Evolutionary conservation across 2,113 vertebrate genomes (phyloP).

Genomic region (Petromus typicus): DNA sequence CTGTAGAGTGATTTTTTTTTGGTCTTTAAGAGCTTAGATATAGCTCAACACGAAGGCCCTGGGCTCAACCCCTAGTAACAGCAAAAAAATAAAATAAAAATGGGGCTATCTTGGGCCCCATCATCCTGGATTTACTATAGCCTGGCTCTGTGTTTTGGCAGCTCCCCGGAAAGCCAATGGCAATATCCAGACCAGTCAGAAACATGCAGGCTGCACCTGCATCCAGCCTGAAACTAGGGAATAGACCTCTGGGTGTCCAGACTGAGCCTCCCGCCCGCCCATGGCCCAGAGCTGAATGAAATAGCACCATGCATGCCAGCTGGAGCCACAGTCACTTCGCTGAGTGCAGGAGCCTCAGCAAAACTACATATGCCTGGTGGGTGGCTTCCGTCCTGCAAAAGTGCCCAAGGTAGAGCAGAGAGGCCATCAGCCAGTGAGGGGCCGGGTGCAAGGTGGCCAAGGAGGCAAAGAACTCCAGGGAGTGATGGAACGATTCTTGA

Average conservation of each 20-base stretch:
- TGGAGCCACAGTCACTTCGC: not conserved
- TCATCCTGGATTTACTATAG: not conserved
- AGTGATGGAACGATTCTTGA: accelerated
- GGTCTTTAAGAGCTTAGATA: not conserved
- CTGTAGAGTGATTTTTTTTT: not conserved
- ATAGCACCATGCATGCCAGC: not conserved
- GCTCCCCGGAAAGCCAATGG: not conserved
- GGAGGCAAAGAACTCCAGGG: not conserved
- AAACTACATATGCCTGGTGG: not conserved
- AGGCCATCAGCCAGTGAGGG: accelerated
- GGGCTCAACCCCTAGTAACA: not conserved
- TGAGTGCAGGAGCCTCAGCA: not conserved
- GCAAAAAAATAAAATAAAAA: not conserved
- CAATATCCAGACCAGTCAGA: not conserved
- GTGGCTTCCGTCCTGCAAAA: not conserved
- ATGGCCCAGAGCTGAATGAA: not conserved
- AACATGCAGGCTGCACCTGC: not conserved
- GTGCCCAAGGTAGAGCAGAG: too few species aligned
- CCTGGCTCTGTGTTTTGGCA: not conserved
- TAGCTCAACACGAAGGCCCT: not conserved
- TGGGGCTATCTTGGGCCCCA: too few species aligned
- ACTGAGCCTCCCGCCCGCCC: not conserved
- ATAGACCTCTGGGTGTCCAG: not conserved
- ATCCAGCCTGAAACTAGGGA: too few species aligned
- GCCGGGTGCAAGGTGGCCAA: not conserved